Base-by-base conservation (phyloP, 2,888 invertebrate species). In the Mayetiola destructor region DNA sequence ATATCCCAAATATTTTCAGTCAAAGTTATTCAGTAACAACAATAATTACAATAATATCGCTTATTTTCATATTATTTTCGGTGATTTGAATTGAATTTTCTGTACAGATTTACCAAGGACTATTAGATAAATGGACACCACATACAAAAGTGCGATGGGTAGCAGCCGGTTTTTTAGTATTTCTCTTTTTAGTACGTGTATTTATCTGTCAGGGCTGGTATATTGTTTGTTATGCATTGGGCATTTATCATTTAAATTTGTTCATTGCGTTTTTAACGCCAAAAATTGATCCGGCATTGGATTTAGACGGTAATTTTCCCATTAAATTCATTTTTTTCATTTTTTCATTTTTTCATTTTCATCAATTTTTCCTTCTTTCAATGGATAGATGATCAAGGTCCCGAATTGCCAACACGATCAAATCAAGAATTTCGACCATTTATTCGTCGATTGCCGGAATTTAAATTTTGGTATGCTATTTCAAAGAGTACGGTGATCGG, bases 181-280 rank as follows among this genome's bases (percentile, higher is more conserved):
- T 81, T 60, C 68, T 81, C 69, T 93, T 92, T 75, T 75, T 88
- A 68, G 74, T 88, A 66, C 80, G 91, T 73, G 83, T 93, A 73
- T 77, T 90, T 69, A 73, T 86, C 64, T 80, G 85, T 69, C 90
- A 99, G 90, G 99, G 99, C 64, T 99, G 97, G 95, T 99, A 99
- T 73, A 99, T 99, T 66, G 85, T 99, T 60, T 95, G 96, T 64
- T 99, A 99, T 76, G 99, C 95, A 30, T 77, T 99, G 73, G 97
- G 97, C 65, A 99, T 99, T 70, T 99, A 97, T 75, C 92, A 99
- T 73, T 81, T 99, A 72, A 99, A 99, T 77, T 79, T 99, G 73
- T 96, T 99, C 77, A 95, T 99, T 78, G 95, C 96, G 75, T 99
- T 99, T 80, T 81, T 99, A 64, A 95, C 99, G 67, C 99, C 99